Percentiles rank a stretch among this genome's conserved stretches.
Conservation (phyloP, 92 coral and sea anemone species). For the Epizoanthus fatuus region DNA sequence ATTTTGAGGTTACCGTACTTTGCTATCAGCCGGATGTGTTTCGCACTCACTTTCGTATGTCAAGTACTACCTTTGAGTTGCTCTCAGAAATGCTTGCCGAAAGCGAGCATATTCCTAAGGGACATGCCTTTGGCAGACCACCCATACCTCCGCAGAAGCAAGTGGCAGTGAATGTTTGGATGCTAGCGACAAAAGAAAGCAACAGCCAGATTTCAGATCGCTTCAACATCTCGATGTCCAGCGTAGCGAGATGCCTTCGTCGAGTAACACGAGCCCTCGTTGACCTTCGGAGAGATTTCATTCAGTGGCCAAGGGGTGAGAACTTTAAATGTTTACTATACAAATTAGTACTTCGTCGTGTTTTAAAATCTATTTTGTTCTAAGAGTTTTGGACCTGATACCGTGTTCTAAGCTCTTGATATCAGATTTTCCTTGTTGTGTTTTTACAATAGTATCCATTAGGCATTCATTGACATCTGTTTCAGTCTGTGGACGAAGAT, state of each 20-base stretch:
- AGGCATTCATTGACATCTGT: too few relatives aligned
- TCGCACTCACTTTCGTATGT: background rate
- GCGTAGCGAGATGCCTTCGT: slow-evolving; percentile 55
- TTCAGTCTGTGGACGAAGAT: too few relatives aligned
- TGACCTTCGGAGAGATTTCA: too few relatives aligned
- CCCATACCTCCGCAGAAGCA: slow-evolving; percentile 52
- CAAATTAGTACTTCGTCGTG: too few relatives aligned
- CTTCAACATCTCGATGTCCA: slow-evolving; percentile 64
- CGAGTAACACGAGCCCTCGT: slow-evolving; percentile 57
- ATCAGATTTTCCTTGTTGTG: too few relatives aligned
- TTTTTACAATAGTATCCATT: too few relatives aligned
- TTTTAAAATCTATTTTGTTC: too few relatives aligned
- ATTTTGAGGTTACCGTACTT: background rate
- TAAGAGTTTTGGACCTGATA: too few relatives aligned
- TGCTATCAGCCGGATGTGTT: background rate
- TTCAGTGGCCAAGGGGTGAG: too few relatives aligned
- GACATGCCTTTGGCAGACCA: slow-evolving; percentile 46
- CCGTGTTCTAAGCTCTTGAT: too few relatives aligned
- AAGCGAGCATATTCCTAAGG: slow-evolving; percentile 38
- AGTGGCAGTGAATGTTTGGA: slow-evolving; percentile 60
- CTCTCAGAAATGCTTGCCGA: slow-evolving; percentile 17
- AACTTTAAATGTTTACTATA: too few relatives aligned
- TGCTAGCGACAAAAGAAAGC: slow-evolving; percentile 60
- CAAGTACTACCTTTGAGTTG: slow-evolving; percentile 5
- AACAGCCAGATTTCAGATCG: slow-evolving; percentile 58